Conservation (phyloP, 2,888 invertebrate genomes). For the Aproaerema taeniolella region DNA sequence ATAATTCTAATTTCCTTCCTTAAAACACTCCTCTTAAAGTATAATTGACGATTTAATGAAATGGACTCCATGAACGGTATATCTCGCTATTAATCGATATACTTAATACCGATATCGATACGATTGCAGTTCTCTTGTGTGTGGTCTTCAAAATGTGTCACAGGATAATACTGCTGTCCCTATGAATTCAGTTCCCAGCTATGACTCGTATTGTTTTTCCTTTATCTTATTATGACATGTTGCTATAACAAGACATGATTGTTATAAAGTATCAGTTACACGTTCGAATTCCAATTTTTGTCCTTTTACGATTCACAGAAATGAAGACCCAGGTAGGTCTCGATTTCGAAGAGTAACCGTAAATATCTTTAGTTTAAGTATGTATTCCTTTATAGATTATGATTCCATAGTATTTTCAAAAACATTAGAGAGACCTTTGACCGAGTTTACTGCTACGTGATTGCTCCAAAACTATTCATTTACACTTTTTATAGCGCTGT, state of each 20-base stretch:
- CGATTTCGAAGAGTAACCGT: no score
- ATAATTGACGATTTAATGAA: slow-evolving; percentile 46
- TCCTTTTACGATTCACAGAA: slow-evolving; percentile 31
- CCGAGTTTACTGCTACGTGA: slow-evolving; percentile 31
- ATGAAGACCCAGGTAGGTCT: slow-evolving; percentile 9
- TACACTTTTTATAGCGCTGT: slow-evolving; percentile 47
- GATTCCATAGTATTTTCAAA: no score
- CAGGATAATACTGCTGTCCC: slow-evolving; percentile 34
- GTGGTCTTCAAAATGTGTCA: slow-evolving; percentile 52
- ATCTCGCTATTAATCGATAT: slow-evolving; percentile 44
- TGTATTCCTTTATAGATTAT: not conserved
- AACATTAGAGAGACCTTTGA: no score
- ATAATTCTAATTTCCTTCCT: not conserved
- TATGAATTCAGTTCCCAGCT: slow-evolving; percentile 24
- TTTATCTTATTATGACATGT: slow-evolving; percentile 50
- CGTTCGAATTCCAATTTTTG: slow-evolving; percentile 36
- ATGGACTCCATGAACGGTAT: slow-evolving; percentile 46
- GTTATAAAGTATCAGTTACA: slow-evolving; percentile 43
- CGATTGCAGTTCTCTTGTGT: slow-evolving; percentile 46
- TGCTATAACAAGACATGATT: slow-evolving; percentile 51
- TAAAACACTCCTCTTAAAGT: slow-evolving; percentile 26
- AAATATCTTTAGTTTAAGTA: not conserved
- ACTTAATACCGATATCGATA: slow-evolving; percentile 45
- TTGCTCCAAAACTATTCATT: slow-evolving; percentile 44
- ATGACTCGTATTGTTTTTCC: slow-evolving; percentile 31